Evolutionary conservation across 1,140 invertebrate species (phyloP), one percentile per base, ranked within the genome.

Genomic region (Drosophila pallidifrons): DNA sequence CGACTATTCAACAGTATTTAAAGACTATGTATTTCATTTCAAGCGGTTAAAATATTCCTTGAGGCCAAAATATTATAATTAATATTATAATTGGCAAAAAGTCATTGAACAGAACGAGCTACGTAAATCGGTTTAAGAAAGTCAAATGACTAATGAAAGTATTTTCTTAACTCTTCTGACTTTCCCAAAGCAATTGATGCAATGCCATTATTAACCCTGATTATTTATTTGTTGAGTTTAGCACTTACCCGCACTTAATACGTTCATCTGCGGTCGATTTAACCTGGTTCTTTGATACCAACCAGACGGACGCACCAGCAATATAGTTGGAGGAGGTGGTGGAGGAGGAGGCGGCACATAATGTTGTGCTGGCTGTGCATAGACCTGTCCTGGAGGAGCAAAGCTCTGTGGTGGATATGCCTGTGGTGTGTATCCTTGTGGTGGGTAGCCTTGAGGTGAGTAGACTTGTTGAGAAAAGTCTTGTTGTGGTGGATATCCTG

Each of bases 261-360:
- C 67, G 58, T 80, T 80, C 8, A 15, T 25, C 47, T 87, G 83
- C 0, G 83, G 77, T 38, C 67, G 69, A 43, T 85, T 85, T 11
- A 11, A 65, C 20, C 35, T 51, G 32, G 15, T 54, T 13, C 43
- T 57, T 0, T 32, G 43, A 5, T 13, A 78, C 11, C 77, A 88
- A 16, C 80, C 72, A 5, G 2, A 41, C 6, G 55, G 51, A 11
- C 69, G 72, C 7, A 10, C 46, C 15, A 54, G 64, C 16, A 69
- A 45, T 15, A 54, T 41, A 11, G 52, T 30, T 3, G 43, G 20
- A 1, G 51, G 54, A 1, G 13, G 15, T 1, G 60, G 60, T n/a
- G 13, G 30, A 7, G 32, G 30, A 28, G 52, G 49, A 1, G 79
- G 75, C 3, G 49, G 63, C 41, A 8, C 61, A 54, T 45, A 45